These are phyloP conservation scores for Drosophila seclusa DNA, from an alignment of 2,888 invertebrate species.

Conservation along the genomic window DNA sequence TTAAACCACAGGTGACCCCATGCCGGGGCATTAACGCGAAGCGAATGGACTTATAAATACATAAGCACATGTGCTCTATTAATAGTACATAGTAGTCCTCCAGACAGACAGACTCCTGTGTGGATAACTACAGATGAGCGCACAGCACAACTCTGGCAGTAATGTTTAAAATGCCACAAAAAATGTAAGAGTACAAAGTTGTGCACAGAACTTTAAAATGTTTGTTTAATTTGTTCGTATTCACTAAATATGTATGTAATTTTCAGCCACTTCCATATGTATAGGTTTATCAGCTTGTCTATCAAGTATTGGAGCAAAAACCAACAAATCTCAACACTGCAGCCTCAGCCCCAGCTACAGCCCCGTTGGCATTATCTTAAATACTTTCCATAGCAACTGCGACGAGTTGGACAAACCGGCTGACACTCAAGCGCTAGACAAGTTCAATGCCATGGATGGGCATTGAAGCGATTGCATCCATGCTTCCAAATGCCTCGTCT, in stretches of 20 bases:
- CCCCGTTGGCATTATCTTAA: slow-evolving; percentile 34
- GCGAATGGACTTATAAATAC: slow-evolving; percentile 58
- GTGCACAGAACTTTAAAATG: background rate
- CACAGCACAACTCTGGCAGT: slow-evolving; percentile 5
- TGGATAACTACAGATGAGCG: slow-evolving; percentile 1
- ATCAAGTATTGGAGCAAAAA: background rate
- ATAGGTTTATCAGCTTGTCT: background rate
- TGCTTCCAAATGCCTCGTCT: slow-evolving; percentile 1
- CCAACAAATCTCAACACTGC: slow-evolving; percentile 5
- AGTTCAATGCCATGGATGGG: slow-evolving; percentile 79
- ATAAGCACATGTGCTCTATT: slow-evolving; percentile 48
- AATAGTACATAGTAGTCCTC: slow-evolving; percentile 27
- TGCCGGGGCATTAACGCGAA: slow-evolving; percentile 30
- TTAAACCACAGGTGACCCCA: slow-evolving; percentile 55
- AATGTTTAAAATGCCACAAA: slow-evolving; percentile 17
- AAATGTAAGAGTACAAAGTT: slow-evolving; percentile 28
- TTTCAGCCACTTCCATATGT: background rate
- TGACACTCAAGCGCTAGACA: slow-evolving; percentile 72
- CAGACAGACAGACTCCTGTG: slow-evolving; percentile 21
- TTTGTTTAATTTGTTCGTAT: background rate
- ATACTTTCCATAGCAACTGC: slow-evolving; percentile 57
- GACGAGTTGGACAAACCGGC: slow-evolving; percentile 70
- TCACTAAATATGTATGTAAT: background rate
- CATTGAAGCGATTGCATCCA: slow-evolving; percentile 63
- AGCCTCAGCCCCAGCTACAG: background rate